Base-by-base conservation (phyloP, 1,140 invertebrate species). In the Musca vetustissima region DNA sequence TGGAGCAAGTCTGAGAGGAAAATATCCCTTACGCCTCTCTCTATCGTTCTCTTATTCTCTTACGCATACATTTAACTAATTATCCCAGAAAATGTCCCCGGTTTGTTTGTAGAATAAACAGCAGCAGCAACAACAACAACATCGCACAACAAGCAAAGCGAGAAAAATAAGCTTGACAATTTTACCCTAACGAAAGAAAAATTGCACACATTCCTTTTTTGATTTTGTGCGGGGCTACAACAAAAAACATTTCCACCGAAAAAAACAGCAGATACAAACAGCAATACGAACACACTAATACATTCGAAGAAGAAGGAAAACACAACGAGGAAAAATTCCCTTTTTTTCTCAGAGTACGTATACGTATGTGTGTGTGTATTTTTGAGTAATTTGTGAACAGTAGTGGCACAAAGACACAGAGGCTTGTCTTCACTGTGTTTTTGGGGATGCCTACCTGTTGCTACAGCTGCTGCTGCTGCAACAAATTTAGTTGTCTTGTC, bases 361-460 rank as follows among this genome's bases (percentile, higher is more conserved):
- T 61, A 3, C 43, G 57, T 17, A 32, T 36, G 3, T 61, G 21
- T 21, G 21, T 36, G 15, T 43, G 32, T 59, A 25, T 11, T 8
- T 13, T 15, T 2, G 7, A 59, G n/a, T n/a, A 32, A 61, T 19
- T 61, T 61, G n/a, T 52, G 17, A 28, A 28, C 8, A 28, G 8
- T 25, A 24, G 15, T 28, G 2, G 25, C 1, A 32, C 19, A 36
- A 52, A 61, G 19, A 8, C 28, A 28, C 28, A 61, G 28, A 61
- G 57, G 57, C 57, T 19, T 61, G 57, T 61, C 19, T 36, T 43
- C 1, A 43, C 6, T 43, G 36, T 43, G 32, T 21, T 36, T 43
- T 61, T 43, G 57, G 57, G 57, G 57, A 61, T 61, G 57, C 57
- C 57, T 61, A 61, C 57, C 57, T 61, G 57, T 61, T 61, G 57